Percentiles rank a stretch among this genome's conserved stretches.
These are phyloP conservation scores for Scylla paramamosain DNA, from an alignment of 1,140 invertebrate species.

Conservation along the genomic window DNA sequence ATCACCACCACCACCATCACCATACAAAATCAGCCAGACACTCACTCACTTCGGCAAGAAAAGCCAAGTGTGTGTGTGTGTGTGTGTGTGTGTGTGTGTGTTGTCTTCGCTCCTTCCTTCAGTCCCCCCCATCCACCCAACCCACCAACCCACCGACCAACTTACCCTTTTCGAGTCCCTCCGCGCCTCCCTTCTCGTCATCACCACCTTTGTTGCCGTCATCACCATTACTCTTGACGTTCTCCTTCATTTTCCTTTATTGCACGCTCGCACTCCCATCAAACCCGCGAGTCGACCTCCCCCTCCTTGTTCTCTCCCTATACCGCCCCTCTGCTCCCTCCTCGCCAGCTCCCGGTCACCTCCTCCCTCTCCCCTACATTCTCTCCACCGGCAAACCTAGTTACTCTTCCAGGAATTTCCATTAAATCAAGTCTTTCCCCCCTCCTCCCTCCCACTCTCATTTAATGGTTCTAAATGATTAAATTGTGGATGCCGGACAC, in stretches of 20 bases:
- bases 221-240: slow-evolving; percentile 23
- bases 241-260: slow-evolving; percentile 15
- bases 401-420: neutral
- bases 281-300: neutral
- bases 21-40: no score
- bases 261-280: neutral
- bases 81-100: no score
- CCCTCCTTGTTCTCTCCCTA: neutral
- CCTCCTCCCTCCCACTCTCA: neutral
- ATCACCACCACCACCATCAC: no score
- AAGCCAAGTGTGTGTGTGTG: no score
- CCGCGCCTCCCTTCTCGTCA: neutral
- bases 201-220: neutral
- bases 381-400: neutral
- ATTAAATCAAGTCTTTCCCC: neutral
- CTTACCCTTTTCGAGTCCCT: no score
- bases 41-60: no score
- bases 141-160: no score
- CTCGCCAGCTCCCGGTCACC: neutral
- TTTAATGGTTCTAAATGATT: no score
- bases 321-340: neutral
- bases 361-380: no score
- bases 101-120: no score
- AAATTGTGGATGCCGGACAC: no score
- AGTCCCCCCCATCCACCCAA: no score